Evolutionary conservation across 2,888 invertebrate species (phyloP).

Genomic region (Yponomeuta malinellus): DNA sequence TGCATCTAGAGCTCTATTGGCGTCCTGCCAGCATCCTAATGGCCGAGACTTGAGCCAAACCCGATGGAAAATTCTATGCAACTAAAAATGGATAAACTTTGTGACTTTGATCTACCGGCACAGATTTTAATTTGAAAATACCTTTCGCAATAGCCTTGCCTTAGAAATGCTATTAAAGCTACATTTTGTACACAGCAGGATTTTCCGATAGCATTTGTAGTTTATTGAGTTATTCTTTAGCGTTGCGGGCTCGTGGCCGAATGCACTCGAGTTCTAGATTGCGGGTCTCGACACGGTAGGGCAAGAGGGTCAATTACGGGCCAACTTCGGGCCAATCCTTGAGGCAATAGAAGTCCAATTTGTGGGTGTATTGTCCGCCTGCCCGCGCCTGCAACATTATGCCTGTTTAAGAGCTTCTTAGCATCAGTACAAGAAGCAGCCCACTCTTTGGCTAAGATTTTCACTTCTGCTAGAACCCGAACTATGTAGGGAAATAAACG

Average conservation of each 20-base stretch:
- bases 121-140: not conserved
- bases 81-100: constrained; percentile 50
- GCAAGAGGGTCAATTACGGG: constrained; percentile 52
- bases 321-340: constrained; percentile 40
- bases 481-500: not conserved
- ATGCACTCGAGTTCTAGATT: constrained; percentile 27
- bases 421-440: not conserved
- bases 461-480: not conserved
- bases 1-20: constrained; percentile 59
- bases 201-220: constrained; percentile 19
- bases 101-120: not conserved
- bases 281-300: constrained; percentile 34
- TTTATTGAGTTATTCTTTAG: constrained; percentile 30
- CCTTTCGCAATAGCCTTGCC: not conserved
- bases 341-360: constrained; percentile 61
- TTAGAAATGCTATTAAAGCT: not conserved
- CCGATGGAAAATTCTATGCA: constrained; percentile 59
- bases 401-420: constrained; percentile 14
- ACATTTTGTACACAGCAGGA: not conserved
- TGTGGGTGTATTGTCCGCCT: constrained; percentile 59
- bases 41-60: constrained; percentile 60
- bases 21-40: constrained; percentile 64
- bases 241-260: constrained; percentile 14
- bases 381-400: constrained; percentile 27
- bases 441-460: not conserved